A percentile compares a stretch with the other conserved stretches of the same genome.
These are phyloP conservation scores for Sycophila sp. DNA, from an alignment of 1,140 invertebrate genomes.

Conservation along the genomic window DNA sequence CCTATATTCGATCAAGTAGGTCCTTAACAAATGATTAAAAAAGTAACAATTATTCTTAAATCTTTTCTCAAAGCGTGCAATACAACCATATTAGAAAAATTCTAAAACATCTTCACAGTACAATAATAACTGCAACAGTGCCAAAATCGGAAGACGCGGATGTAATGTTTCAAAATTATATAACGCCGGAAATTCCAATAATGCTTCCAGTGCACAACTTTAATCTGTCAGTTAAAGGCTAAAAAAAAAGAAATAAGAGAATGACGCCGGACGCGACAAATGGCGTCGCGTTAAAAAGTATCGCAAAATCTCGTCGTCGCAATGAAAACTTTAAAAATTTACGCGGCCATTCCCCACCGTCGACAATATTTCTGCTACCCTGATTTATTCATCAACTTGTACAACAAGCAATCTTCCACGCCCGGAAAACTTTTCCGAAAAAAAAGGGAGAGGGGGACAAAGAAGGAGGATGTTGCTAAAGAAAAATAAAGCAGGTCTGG, in stretches of 20 bases:
- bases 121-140: neutral
- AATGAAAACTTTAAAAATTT: constrained; percentile 20
- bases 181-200: too few species aligned
- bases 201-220: neutral
- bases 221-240: neutral
- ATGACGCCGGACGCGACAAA: neutral
- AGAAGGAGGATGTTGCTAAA: too few species aligned
- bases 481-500: too few species aligned
- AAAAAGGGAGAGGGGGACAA: neutral
- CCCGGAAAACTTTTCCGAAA: neutral
- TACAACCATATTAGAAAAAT: neutral
- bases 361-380: neutral
- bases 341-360: neutral
- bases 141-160: neutral
- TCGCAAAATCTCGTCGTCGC: neutral
- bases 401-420: neutral
- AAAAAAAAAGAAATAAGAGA: neutral
- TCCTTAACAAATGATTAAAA: too few species aligned
- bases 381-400: constrained; percentile 30
- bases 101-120: neutral
- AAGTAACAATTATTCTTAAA: too few species aligned
- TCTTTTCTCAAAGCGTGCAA: too few species aligned
- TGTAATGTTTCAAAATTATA: too few species aligned
- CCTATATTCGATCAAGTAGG: too few species aligned
- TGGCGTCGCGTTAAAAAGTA: neutral